A percentile compares a stretch with the other conserved stretches of the same genome.
phyloP scores from a whole-genome alignment of 2,888 invertebrate species.

The Amiota minor region DNA sequence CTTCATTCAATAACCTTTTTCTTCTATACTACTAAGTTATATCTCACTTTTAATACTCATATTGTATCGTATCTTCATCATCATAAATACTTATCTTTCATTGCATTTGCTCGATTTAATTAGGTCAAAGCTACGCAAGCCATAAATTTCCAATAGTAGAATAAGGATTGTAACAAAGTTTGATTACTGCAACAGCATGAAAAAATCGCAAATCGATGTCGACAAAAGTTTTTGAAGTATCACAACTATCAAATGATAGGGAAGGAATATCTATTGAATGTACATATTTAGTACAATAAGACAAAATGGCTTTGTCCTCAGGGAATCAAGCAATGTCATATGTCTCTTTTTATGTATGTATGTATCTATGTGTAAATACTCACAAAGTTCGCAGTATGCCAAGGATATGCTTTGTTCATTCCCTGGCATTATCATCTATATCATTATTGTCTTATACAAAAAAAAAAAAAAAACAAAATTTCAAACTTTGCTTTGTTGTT shows the following conservation, averaged over 20 bases:
- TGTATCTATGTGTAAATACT: background rate
- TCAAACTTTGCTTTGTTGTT: too few species aligned
- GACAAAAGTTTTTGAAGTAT: slow-evolving; percentile 3
- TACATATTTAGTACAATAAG: background rate
- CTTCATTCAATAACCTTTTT: too few species aligned
- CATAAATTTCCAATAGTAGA: background rate
- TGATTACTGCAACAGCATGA: background rate
- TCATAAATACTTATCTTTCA: too few species aligned
- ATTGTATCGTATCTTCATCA: too few species aligned
- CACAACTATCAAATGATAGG: background rate
- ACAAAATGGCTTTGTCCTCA: background rate
- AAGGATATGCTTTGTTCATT: background rate
- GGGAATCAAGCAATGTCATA: background rate
- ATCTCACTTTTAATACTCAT: too few species aligned
- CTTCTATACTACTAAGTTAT: too few species aligned
- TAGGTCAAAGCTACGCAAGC: slow-evolving; percentile 10
- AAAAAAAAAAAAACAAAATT: too few species aligned
- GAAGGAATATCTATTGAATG: background rate
- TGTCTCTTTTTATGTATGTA: background rate
- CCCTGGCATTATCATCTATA: too few species aligned
- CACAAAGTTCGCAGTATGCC: background rate
- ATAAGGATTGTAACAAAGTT: background rate
- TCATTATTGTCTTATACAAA: too few species aligned
- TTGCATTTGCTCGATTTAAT: slow-evolving; percentile 13
- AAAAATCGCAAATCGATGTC: background rate